These are phyloP conservation scores for Azemiops feae DNA, from an alignment of 2,113 vertebrate species.

Conservation along the genomic window DNA sequence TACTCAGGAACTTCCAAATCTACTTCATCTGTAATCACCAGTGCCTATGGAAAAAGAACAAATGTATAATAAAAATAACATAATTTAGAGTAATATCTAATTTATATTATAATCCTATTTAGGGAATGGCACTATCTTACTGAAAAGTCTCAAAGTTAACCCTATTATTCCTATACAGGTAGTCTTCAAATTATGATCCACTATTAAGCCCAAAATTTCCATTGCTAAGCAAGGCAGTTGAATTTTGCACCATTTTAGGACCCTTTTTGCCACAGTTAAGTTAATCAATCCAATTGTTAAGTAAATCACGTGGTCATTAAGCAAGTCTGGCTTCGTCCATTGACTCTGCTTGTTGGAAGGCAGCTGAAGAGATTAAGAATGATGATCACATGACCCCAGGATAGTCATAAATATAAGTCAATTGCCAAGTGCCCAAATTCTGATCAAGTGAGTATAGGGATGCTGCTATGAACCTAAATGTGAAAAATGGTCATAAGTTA, in stretches of 20 bases:
- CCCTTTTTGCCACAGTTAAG: not conserved
- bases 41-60: constrained; percentile 66
- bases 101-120: not conserved
- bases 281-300: too few relatives aligned
- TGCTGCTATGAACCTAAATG: not conserved
- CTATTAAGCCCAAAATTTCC: not conserved
- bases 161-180: not conserved
- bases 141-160: not conserved
- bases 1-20: constrained; percentile 87
- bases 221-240: not conserved
- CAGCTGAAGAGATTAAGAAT: not conserved
- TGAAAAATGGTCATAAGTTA: not conserved
- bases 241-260: not conserved
- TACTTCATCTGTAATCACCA: constrained; percentile 70
- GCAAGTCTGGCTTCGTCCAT: not conserved
- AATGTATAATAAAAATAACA: not conserved
- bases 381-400: not conserved
- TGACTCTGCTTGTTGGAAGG: not conserved
- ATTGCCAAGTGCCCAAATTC: not conserved
- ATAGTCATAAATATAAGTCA: not conserved
- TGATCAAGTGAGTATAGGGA: not conserved
- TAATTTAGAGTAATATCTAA: not conserved
- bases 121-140: accelerated
- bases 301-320: not conserved
- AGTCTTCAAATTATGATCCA: not conserved